Base-by-base conservation (phyloP, 64 coral and sea anemone species). In the Exaiptasia diaphana region DNA sequence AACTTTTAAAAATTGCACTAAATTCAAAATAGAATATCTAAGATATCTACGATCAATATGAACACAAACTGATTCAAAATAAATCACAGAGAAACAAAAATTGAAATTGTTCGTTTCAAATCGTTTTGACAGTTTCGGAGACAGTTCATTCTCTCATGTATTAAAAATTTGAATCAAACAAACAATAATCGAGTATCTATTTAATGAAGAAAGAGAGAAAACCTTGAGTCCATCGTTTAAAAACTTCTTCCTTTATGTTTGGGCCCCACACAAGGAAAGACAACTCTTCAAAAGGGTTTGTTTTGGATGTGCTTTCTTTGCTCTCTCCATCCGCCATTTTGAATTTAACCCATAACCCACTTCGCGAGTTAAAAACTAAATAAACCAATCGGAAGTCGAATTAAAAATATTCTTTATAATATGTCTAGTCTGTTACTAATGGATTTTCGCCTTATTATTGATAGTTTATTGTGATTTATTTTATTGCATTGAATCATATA, bases 151-250 rank as follows among this genome's bases (percentile, higher is more conserved):
- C n/a, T n/a, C n/a, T n/a, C n/a, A n/a, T n/a, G n/a, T n/a, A n/a
- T n/a, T n/a, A n/a, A n/a, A n/a, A n/a, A n/a, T n/a, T n/a, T n/a
- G n/a, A n/a, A n/a, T n/a, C n/a, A n/a, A n/a, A n/a, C n/a, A n/a
- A n/a, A n/a, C n/a, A n/a, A n/a, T n/a, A n/a, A n/a, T n/a, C n/a
- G n/a, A n/a, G n/a, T n/a, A n/a, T n/a, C n/a, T n/a, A n/a, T n/a
- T n/a, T n/a, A n/a, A n/a, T n/a, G n/a, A n/a, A n/a, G n/a, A n/a
- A n/a, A n/a, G n/a, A n/a, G n/a, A n/a, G n/a, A n/a, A 15, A 90
- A 99, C 95, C 95, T 99, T 93, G 95, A 78, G 95, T 83, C 95
- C 95, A 99, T 67, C 95, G 50, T 52, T 84, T 73, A 82, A 99
- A 91, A 38, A 92, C 83, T 11, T 99, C 95, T 22, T 99, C 89